Evolutionary conservation across 2,113 vertebrate genomes (phyloP).

Genomic region (Xiphias gladius): DNA sequence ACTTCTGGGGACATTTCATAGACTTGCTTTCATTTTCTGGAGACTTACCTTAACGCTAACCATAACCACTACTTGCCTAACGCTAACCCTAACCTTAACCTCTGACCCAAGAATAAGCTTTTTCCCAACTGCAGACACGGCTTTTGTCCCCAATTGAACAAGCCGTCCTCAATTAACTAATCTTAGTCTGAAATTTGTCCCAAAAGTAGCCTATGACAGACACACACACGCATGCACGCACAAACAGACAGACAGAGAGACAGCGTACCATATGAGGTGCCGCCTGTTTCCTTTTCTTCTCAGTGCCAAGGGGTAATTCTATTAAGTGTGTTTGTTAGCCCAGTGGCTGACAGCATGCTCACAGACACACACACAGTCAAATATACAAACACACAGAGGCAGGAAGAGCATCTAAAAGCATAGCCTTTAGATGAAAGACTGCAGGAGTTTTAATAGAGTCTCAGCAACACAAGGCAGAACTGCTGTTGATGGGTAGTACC

Average conservation of each 20-base stretch:
- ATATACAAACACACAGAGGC: slow-evolving; percentile 37
- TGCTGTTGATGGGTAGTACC: slow-evolving; percentile 63
- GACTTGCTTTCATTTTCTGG: too few relatives aligned
- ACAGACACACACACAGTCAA: background rate
- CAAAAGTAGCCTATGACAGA: too few relatives aligned
- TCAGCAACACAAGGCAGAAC: slow-evolving; percentile 54
- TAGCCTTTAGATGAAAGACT: slow-evolving; percentile 60
- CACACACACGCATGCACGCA: slow-evolving; percentile 22
- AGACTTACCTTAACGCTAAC: too few relatives aligned
- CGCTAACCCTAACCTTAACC: too few relatives aligned
- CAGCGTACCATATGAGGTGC: slow-evolving; percentile 64
- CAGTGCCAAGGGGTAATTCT: slow-evolving; percentile 74
- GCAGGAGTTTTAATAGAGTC: slow-evolving; percentile 62
- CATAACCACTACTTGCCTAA: too few relatives aligned
- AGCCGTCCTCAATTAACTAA: too few relatives aligned
- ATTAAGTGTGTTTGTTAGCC: slow-evolving; percentile 77
- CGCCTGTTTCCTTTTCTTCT: slow-evolving; percentile 65
- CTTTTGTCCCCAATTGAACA: too few relatives aligned
- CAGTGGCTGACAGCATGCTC: slow-evolving; percentile 55
- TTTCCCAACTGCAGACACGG: too few relatives aligned
- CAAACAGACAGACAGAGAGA: slow-evolving; percentile 50
- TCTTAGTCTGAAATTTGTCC: too few relatives aligned
- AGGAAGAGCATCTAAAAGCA: slow-evolving; percentile 40
- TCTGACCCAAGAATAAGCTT: too few relatives aligned
- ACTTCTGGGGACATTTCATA: too few relatives aligned